Base-by-base conservation (phyloP, 2,888 invertebrate genomes). In the Hipparchia sbordonii region DNA sequence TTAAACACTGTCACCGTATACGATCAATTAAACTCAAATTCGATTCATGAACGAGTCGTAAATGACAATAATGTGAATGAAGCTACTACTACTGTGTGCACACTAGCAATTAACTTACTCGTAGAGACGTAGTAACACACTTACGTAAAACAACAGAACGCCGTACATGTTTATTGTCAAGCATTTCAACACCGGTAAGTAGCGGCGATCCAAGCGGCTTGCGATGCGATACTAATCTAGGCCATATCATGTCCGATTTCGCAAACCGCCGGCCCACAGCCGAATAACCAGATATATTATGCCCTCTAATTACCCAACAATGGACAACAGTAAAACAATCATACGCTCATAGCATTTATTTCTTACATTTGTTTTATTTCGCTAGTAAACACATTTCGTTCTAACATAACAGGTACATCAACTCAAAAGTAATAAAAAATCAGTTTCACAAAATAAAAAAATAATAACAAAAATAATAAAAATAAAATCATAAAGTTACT, bases 401-500 rank as follows among this genome's bases (percentile, higher is more conserved):
- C 82, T 84, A 85, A 7, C 48, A 48, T 91, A 93, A 92, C 93
- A 93, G 93, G 93, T 93, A 93, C 93, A 91, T 92, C 86, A 92
- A 93, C 92, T 93, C 93, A 87, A 90, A 86, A 77, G 77, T 79
- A 71, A 46, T 8, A 33, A 51, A 74, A 76, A 80, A 89, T 86
- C 82, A 79, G 84, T 81, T 82, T 82, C 81, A 81, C 83, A 83
- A 84, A 54, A 85, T 86, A 85, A 86, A 87, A 88, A 84, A 87
- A 86, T 86, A 82, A 84, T 84, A 87, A 89, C 85, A 86, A 88
- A 87, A 84, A 23, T 23, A 23, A 23, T 85, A 85, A 84, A 82
- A 85, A 78, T 85, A 74, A 67, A 76, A 79, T 80, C 79, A 78
- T 77, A 81, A 76, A 79, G 77, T 90, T 90, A 85, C 57, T 1